A percentile compares a stretch with the other conserved stretches of the same genome.
phyloP scores from a whole-genome alignment of 2,888 invertebrate species.

The Adela reaumurella region DNA sequence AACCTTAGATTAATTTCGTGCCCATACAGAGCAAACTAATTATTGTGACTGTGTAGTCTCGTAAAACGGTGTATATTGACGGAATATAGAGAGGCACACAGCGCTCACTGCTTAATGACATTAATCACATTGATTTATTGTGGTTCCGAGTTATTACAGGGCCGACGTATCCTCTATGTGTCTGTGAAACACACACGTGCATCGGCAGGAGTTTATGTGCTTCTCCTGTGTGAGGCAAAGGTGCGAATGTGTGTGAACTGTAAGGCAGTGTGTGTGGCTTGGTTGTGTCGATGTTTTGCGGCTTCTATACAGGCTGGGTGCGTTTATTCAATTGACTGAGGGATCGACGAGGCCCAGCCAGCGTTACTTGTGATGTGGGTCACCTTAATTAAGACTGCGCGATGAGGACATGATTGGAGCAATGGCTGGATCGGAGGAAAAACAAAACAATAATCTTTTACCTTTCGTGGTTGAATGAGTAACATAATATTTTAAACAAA shows the following conservation, averaged over 20 bases:
- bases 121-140: constrained; percentile 59
- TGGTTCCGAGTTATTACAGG: constrained; percentile 59
- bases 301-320: neutral
- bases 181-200: constrained; percentile 23
- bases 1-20: neutral
- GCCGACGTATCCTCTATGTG: constrained; percentile 29
- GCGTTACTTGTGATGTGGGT: no score
- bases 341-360: no score
- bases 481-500: no score
- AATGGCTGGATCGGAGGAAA: no score
- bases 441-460: no score
- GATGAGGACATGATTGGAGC: no score
- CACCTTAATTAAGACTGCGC: no score
- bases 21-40: constrained; percentile 55
- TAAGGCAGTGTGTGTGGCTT: constrained; percentile 16
- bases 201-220: no score
- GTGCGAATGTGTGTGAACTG: constrained; percentile 30
- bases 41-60: constrained; percentile 51
- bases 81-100: constrained; percentile 53
- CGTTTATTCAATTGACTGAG: no score
- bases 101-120: constrained; percentile 58
- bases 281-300: constrained; percentile 13
- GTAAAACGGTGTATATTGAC: constrained; percentile 59
- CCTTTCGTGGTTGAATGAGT: no score
- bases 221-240: no score